phyloP scores from a whole-genome alignment of 2,888 invertebrate genomes.

The Pheosia gnoma region DNA sequence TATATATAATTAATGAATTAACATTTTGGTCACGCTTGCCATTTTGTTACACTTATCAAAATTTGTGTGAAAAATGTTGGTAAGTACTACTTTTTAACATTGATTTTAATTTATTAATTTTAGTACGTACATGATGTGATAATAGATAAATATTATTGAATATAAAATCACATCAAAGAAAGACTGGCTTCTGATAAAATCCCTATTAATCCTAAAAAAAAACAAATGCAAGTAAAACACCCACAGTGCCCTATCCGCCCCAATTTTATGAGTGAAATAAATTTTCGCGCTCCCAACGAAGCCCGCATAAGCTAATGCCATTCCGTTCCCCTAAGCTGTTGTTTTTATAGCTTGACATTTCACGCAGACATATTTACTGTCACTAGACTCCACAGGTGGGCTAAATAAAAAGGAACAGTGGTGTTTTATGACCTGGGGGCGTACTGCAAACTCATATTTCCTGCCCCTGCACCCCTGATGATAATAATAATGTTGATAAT shows the following conservation, averaged over 20 bases:
- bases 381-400: neutral
- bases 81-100: too few species aligned
- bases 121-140: too few species aligned
- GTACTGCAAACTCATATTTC: too few species aligned
- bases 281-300: neutral
- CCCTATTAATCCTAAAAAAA: neutral
- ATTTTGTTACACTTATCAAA: too few species aligned
- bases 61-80: too few species aligned
- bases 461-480: too few species aligned
- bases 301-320: neutral
- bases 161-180: neutral
- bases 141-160: too few species aligned
- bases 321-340: neutral
- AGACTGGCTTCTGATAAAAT: neutral
- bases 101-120: too few species aligned
- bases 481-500: too few species aligned
- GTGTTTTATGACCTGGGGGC: neutral
- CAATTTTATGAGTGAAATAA: conserved; percentile 3
- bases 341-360: conserved; percentile 3
- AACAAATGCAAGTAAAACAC: neutral
- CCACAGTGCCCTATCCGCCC: neutral
- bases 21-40: too few species aligned
- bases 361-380: neutral
- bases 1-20: too few species aligned
- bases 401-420: neutral